Base-by-base conservation (phyloP, 1,140 invertebrate genomes). In the Eufriesea mexicana region DNA sequence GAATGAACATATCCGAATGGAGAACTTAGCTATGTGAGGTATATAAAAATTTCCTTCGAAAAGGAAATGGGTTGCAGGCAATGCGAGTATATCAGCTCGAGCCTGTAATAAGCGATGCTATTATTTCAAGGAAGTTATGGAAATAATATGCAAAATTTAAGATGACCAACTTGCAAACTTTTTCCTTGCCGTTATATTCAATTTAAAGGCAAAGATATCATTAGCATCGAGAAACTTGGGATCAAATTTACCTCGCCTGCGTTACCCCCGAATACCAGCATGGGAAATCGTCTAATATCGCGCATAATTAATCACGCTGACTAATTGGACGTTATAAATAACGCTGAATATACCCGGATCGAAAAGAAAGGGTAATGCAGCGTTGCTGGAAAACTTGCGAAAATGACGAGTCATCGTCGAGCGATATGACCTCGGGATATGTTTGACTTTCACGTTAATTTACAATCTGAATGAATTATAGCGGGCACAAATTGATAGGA, bases 401-500 rank as follows among this genome's bases (percentile, higher is more conserved):
- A 59, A 49, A 70, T 47, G 20, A 2, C 55, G 9, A 49, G 42
- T 20, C 8, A 20, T 70, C 51, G 10, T 20, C n/a, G 25, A 45
- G 23, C 18, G 20, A 25, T 16, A n/a, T 54, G n/a, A 59, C 16
- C 59, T 25, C 6, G 51, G 55, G 25, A 23, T 67, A 55, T 49
- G 45, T n/a, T 47, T 57, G 28, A 76, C 55, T 76, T 49, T 35
- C 47, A 47, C 23, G 49, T 51, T 74, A 54, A 70, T 67, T 77
- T 70, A 70, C 23, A 78, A 71, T 49, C 16, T 42, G 18, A 78
- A 71, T 62, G 55, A 57, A 80, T 66, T 49, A 73, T 68, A 67
- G 14, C 55, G 28, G 47, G 57, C 59, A 83, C 28, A 67, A 78
- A 83, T 70, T 83, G 75, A 83, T 83, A 83, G 71, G 66, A 73